Conservation (phyloP, 2,113 vertebrate genomes). For the Campylorhamphus procurvoides region DNA sequence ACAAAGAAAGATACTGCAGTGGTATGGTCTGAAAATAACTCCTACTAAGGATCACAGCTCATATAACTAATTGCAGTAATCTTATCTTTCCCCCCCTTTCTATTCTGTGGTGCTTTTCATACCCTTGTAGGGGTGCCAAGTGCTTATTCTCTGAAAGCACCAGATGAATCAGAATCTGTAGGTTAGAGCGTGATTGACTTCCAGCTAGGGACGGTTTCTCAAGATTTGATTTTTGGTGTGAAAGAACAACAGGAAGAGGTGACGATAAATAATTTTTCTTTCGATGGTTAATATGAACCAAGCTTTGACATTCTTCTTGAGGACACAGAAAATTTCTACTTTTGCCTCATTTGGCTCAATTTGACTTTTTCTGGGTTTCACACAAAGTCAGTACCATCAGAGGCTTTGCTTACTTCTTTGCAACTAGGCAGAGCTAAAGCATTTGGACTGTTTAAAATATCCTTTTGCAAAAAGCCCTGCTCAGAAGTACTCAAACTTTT, state of each 20-base stretch:
- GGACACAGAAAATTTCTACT: not conserved
- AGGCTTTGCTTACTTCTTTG: not conserved
- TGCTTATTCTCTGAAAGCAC: not conserved
- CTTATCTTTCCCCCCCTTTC: not conserved
- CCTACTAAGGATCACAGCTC: not conserved
- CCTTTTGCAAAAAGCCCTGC: not conserved
- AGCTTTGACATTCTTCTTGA: not conserved
- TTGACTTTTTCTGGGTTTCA: not conserved
- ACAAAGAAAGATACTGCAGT: not conserved
- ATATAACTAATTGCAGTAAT: not conserved
- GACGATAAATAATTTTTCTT: not conserved
- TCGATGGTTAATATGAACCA: not conserved
- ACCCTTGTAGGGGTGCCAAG: not conserved
- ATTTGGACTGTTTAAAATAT: not conserved
- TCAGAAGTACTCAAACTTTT: not conserved
- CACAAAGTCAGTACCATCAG: not conserved
- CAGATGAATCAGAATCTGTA: not conserved
- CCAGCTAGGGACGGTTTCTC: not conserved
- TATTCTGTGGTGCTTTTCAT: not conserved
- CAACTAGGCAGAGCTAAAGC: not conserved
- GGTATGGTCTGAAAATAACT: not conserved
- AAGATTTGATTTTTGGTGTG: not conserved
- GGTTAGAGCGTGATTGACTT: not conserved
- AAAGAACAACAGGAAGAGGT: not conserved
- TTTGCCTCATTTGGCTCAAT: not conserved